Base-by-base conservation (phyloP, 2,113 vertebrate genomes). In the Sphyrna mokarran region DNA sequence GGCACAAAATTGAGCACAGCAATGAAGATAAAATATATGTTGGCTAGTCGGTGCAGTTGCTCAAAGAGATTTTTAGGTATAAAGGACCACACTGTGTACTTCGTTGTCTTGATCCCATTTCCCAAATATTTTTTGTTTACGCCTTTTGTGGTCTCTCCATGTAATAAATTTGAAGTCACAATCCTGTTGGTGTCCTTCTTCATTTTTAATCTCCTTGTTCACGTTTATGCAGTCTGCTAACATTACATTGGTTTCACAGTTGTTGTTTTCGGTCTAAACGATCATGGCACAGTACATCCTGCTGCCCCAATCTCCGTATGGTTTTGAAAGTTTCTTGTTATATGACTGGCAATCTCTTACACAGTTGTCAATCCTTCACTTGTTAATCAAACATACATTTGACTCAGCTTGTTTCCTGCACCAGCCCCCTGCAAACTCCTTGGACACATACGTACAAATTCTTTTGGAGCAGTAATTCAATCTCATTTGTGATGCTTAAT, bases 1-100 rank as follows among this genome's bases (percentile, higher is more conserved):
- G 99, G 98, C 86, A 99, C 97, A 95, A 99, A 99, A 96, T 99
- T 99, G 96, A 99, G 97, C 93, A 98, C 96, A 0, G 97, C 98
- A 43, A 99, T 96, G 48, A 96, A 97, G 96, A 99, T 97, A 61
- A 99, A 99, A 96, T 99, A 99, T 96, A 99, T 16, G 95, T 99
- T 99, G 95, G 99, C 99, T 96, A 98, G 97, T 0, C 98, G 98
- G 96, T 98, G 98, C 54, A 99, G 98, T 96, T 99, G 99, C 96
- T 99, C 98, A 4, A 97, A 98, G 95, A 99, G 97, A 93, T 99
- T 99, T 97, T 98, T 98, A 48, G 98, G 99, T 3, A 99, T 29
- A 95, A 99, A 99, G 96, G 98, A 97, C 95, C 99, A 96, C 58
- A 98, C n/a, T 0, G 97, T 97, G 95, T 98, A 97, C 95, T 97